Evolutionary conservation across 2,797 vertebrate species (phyloP).

Genomic region (Argya squamiceps): DNA sequence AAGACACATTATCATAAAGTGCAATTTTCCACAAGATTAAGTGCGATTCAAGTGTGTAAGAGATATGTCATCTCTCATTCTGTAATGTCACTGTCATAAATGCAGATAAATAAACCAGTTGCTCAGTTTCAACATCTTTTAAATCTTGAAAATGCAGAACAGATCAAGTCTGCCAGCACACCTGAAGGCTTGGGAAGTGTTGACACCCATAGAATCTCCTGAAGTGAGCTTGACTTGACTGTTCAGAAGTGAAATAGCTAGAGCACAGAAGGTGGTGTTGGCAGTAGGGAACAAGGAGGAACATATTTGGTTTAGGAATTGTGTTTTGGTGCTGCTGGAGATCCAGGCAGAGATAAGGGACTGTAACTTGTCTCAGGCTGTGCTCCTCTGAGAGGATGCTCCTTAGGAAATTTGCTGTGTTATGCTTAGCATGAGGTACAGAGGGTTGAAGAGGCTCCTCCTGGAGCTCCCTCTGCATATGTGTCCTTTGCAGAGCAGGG

Average conservation of each 20-base stretch:
- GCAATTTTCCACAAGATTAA: not conserved
- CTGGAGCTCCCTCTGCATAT: not conserved
- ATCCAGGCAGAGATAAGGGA: not conserved
- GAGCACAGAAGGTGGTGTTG: not conserved
- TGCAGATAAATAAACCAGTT: not conserved
- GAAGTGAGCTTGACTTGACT: not conserved
- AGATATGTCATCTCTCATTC: not conserved
- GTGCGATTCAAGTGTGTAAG: not conserved
- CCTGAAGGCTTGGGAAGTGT: not conserved
- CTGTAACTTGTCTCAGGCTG: not conserved
- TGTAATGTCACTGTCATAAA: not conserved
- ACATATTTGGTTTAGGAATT: not conserved
- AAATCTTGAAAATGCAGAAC: not conserved
- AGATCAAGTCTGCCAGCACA: not conserved
- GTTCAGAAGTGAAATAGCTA: not conserved
- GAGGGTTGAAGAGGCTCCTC: not conserved
- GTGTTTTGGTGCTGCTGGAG: not conserved
- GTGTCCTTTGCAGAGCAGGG: not conserved
- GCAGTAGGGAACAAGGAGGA: not conserved
- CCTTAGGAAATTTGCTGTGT: not conserved
- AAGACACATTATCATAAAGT: not conserved
- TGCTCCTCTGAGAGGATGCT: not conserved
- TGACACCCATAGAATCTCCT: not conserved
- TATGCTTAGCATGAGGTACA: not conserved
- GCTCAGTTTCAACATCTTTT: not conserved